Conservation (phyloP, 2,888 invertebrate species). For the Tanypteryx hageni region DNA sequence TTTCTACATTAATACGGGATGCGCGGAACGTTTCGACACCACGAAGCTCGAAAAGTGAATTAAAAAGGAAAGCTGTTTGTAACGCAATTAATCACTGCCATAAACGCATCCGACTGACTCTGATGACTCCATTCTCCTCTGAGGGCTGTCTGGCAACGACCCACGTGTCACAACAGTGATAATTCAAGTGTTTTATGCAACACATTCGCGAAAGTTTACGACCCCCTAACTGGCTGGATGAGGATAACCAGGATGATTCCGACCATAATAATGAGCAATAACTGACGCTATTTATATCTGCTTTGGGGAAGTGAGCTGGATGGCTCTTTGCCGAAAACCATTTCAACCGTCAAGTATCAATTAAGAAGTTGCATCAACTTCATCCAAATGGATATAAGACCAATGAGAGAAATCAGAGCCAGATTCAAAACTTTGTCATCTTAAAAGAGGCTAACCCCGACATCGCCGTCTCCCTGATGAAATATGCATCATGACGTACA, state of each 20-base stretch:
- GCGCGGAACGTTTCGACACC: not conserved
- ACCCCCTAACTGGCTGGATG: not conserved
- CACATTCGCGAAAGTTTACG: not conserved
- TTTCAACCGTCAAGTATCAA: not conserved
- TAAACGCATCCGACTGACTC: not conserved
- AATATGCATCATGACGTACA: no score
- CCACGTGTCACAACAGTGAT: not conserved
- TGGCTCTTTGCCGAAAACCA: not conserved
- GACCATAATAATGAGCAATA: not conserved
- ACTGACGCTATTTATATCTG: not conserved
- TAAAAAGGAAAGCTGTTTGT: no score
- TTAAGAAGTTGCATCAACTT: not conserved
- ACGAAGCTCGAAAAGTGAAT: not conserved
- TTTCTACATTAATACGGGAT: not conserved
- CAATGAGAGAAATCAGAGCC: no score
- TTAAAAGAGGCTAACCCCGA: no score
- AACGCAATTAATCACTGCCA: not conserved
- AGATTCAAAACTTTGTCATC: no score
- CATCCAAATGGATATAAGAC: not conserved
- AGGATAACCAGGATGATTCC: not conserved
- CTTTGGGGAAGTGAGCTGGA: no score
- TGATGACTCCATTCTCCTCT: not conserved
- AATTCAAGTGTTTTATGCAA: slow-evolving; percentile 26
- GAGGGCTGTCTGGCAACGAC: not conserved
- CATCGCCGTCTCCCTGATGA: no score